Conservation (phyloP, 2,113 vertebrate genomes). For the Oenanthe oenanthe region DNA sequence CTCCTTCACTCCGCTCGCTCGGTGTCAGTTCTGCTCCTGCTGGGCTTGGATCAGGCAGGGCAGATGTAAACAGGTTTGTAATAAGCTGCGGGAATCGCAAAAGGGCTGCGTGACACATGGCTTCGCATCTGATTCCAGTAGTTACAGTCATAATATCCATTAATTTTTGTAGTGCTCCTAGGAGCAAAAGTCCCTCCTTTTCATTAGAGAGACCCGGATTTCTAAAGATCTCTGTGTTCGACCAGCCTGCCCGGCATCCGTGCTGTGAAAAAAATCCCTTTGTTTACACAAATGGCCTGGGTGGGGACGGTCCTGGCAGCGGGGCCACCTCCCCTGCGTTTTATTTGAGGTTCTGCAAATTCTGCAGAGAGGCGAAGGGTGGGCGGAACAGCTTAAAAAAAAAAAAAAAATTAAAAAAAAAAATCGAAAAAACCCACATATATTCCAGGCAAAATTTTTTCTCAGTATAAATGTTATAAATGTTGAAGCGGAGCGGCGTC, state of each 20-base stretch:
- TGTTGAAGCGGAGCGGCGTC: background rate
- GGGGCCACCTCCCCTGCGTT: background rate
- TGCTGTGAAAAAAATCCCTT: background rate
- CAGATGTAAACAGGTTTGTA: background rate
- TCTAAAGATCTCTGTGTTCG: background rate
- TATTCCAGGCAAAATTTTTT: background rate
- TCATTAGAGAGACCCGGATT: background rate
- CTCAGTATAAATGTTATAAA: background rate
- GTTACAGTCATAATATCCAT: constrained; percentile 1
- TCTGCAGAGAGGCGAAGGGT: background rate
- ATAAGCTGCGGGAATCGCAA: background rate
- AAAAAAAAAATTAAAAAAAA: background rate
- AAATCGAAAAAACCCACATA: background rate
- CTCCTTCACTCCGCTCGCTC: background rate
- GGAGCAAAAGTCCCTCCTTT: background rate
- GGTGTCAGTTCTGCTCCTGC: background rate
- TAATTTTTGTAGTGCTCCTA: background rate
- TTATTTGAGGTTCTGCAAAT: background rate
- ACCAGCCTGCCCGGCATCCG: background rate
- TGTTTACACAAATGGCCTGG: background rate
- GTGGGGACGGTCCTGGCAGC: background rate
- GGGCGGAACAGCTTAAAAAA: background rate
- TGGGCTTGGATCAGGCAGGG: background rate
- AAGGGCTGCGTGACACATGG: background rate
- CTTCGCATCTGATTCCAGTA: background rate